A percentile compares a stretch with the other conserved stretches of the same genome.
phyloP scores from a whole-genome alignment of 2,797 vertebrate genomes.

The Gobionotothen gibberifrons region DNA sequence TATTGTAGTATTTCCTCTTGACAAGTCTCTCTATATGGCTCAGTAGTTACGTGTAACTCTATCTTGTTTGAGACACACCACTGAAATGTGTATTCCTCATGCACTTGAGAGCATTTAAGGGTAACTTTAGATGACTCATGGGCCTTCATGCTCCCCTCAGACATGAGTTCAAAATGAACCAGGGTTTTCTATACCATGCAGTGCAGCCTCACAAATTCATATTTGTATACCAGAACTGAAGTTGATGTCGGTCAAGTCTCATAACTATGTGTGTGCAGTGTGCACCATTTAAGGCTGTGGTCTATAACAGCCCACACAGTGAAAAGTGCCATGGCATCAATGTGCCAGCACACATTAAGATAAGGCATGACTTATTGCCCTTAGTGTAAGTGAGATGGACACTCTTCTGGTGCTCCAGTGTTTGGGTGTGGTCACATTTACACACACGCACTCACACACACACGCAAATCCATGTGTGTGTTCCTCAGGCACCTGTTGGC shows the following conservation, averaged over 20 bases:
- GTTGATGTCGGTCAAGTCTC: conserved; percentile 58
- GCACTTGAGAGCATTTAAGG: conserved; percentile 43
- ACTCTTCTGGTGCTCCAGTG: conserved; percentile 43
- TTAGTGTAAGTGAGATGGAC: conserved; percentile 65
- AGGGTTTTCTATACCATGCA: conserved; percentile 33
- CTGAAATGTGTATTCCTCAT: conserved; percentile 1
- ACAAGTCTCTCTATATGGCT: not conserved
- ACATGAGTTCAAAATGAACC: conserved; percentile 55
- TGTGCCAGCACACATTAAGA: conserved; percentile 44
- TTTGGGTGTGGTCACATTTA: conserved; percentile 47
- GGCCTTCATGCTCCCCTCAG: conserved; percentile 8
- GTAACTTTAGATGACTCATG: conserved; percentile 48
- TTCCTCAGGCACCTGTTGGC: conserved; percentile 73
- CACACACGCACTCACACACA: conserved; percentile 14
- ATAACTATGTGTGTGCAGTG: conserved; percentile 18
- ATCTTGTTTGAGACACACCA: not conserved
- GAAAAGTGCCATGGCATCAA: conserved; percentile 61
- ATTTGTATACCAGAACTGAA: conserved; percentile 58
- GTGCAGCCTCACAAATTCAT: conserved; percentile 34
- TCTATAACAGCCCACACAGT: conserved; percentile 64
- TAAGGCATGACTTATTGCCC: conserved; percentile 56
- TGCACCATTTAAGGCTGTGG: conserved; percentile 57
- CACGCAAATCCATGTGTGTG: conserved; percentile 61
- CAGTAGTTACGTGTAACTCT: not conserved
- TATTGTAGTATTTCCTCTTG: not conserved